Evolutionary conservation across 1,140 invertebrate genomes (phyloP).

Genomic region (Dreissena rostriformis): DNA sequence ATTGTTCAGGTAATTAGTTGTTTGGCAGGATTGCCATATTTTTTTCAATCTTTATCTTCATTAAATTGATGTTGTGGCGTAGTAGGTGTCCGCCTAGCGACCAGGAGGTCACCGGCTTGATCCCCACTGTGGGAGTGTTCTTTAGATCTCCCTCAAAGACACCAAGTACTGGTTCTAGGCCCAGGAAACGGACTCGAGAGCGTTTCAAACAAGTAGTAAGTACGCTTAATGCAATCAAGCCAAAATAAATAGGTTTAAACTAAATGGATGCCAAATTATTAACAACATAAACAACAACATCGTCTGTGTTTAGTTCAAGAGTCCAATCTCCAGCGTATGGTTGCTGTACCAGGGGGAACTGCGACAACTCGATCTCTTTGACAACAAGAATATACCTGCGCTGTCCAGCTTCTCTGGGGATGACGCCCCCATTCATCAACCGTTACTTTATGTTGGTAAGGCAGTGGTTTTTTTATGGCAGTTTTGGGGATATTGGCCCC

Average conservation of each 20-base stretch:
- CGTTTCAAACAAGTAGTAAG: too few relatives aligned
- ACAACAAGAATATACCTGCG: constrained; percentile 81
- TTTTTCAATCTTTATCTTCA: too few relatives aligned
- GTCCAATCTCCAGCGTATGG: constrained; percentile 94
- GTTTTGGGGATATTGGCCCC: not conserved
- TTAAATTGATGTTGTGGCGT: too few relatives aligned
- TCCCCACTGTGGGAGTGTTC: too few relatives aligned
- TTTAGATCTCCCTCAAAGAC: too few relatives aligned
- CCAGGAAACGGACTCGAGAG: too few relatives aligned
- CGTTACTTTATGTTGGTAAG: constrained; percentile 89
- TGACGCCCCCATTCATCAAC: constrained; percentile 76
- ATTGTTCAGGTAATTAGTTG: not conserved
- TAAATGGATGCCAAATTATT: not conserved
- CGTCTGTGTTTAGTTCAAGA: constrained; percentile 85
- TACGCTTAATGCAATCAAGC: too few relatives aligned
- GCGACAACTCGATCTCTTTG: constrained; percentile 89
- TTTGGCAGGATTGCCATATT: not conserved
- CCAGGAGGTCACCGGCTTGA: too few relatives aligned
- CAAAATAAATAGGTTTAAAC: not conserved
- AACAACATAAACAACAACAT: not conserved
- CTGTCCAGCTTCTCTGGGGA: constrained; percentile 65
- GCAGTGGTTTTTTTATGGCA: not conserved
- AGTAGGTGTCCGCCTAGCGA: too few relatives aligned
- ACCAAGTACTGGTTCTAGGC: too few relatives aligned
- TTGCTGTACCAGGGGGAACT: constrained; percentile 85